Evolutionary conservation across 2,888 invertebrate species (phyloP).

Genomic region (Thyatira batis): DNA sequence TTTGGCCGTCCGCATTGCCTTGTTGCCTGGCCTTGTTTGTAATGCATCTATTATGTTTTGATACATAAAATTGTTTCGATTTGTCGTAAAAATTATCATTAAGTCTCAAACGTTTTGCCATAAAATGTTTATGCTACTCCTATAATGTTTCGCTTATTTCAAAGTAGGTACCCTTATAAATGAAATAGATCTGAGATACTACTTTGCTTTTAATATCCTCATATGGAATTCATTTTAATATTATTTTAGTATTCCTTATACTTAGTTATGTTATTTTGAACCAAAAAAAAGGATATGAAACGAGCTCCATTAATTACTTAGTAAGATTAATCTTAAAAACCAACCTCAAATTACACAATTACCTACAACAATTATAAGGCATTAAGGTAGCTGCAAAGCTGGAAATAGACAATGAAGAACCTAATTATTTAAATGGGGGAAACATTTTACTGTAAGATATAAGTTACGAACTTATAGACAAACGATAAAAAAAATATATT

Average conservation of each 20-base stretch:
- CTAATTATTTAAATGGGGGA: neutral
- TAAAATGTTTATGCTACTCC: neutral
- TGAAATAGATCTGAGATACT: neutral
- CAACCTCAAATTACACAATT: neutral
- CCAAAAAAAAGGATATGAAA: neutral
- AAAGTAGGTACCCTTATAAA: neutral
- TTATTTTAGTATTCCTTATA: too few relatives aligned
- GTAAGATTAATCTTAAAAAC: neutral
- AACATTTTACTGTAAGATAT: too few relatives aligned
- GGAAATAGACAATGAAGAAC: neutral
- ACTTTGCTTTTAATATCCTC: too few relatives aligned
- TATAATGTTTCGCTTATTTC: neutral
- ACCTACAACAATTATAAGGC: neutral
- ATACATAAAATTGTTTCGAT: neutral
- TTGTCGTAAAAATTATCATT: neutral
- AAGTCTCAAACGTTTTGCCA: neutral
- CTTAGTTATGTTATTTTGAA: neutral
- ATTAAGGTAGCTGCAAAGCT: neutral
- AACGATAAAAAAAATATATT: too few relatives aligned
- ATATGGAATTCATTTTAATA: too few relatives aligned
- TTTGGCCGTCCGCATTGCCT: too few relatives aligned
- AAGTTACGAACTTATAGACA: too few relatives aligned
- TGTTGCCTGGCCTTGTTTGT: too few relatives aligned
- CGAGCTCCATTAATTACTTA: neutral
- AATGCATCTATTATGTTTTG: too few relatives aligned